A percentile compares a stretch with the other conserved stretches of the same genome.
Conservation (phyloP, 2,797 vertebrate species). For the Chaenodraco wilsoni region DNA sequence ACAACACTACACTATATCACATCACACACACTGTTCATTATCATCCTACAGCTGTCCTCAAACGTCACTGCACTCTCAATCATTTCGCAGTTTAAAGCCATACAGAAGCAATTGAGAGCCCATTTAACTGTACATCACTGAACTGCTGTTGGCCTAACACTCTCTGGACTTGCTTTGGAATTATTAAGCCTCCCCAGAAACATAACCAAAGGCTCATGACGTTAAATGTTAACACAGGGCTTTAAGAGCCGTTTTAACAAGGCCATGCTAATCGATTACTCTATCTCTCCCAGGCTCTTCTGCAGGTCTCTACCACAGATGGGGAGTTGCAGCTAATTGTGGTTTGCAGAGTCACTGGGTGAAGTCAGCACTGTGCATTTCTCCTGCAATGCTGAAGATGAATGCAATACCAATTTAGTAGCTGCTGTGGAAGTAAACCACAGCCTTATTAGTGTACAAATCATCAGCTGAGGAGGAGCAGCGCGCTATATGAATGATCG, state of each 20-base stretch:
- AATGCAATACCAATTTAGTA: constrained; percentile 26
- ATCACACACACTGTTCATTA: background rate
- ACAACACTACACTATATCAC: background rate
- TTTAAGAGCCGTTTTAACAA: constrained; percentile 17
- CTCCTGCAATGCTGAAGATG: background rate
- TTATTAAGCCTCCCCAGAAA: constrained; percentile 45
- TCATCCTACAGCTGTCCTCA: constrained; percentile 17
- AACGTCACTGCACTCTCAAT: constrained; percentile 19
- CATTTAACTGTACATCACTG: constrained; percentile 45
- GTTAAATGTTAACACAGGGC: constrained; percentile 43
- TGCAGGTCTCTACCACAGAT: constrained; percentile 25
- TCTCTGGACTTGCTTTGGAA: constrained; percentile 39
- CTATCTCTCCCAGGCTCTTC: constrained; percentile 25
- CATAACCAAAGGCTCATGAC: constrained; percentile 40
- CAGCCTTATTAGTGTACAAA: constrained; percentile 29
- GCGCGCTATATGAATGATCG: background rate
- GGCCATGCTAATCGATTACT: constrained; percentile 56
- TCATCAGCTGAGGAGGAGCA: constrained; percentile 18
- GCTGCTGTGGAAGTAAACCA: constrained; percentile 21
- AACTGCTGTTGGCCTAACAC: constrained; percentile 27
- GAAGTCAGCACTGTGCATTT: constrained; percentile 1
- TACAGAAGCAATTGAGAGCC: constrained; percentile 24
- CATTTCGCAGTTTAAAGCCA: constrained; percentile 32
- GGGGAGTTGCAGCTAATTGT: constrained; percentile 4
- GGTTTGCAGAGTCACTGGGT: constrained; percentile 3